Evolutionary conservation across 1,140 invertebrate genomes (phyloP), one percentile per base, ranked within the genome.

Genomic region (Hylaeus volcanicus): DNA sequence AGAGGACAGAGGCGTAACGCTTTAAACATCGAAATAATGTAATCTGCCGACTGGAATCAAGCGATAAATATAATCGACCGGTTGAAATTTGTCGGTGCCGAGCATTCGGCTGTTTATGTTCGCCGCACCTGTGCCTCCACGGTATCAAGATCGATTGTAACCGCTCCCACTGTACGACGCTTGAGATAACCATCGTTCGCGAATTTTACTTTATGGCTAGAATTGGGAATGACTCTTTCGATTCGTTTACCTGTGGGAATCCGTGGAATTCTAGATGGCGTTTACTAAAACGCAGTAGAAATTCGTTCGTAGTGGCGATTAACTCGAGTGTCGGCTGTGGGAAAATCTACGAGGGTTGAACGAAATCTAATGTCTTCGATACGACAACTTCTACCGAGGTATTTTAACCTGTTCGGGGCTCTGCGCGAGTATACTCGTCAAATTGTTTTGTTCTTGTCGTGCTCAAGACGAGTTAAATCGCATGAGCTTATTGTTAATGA

Each of bases 31-130:
- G 80, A 75, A 89, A 90, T 90, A 90, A 89, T 88, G 89, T 85
- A 86, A 90, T 90, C 89, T 90, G 76, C 55, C 73, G 78, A 66
- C 56, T 61, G 77, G 75, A 45, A 90, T 90, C 89, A 85, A 83
- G 74, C 86, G 85, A 90, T 90, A 90, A 88, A 88, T 86, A 85
- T 84, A 85, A 90, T 90, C 88, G 88, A 63, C 45, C 80, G 83
- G 79, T 69, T 60, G 79, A 90, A 90, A 90, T 90, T 90, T 90
- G 89, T 90, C 88, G 75, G 65, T 65, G 69, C 63, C 82, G 81
- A 78, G 68, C 65, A 74, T 77, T 81, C 55, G 48, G 65, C 61
- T 65, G 55, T 66, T 68, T 48, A 43, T 12, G 39, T 39, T 53
- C 68, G 39, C 74, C 65, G 82, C 83, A 88, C 82, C 87, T 82